Evolutionary conservation across 2,888 invertebrate species (phyloP).

Genomic region (Synanthedon vespiformis): DNA sequence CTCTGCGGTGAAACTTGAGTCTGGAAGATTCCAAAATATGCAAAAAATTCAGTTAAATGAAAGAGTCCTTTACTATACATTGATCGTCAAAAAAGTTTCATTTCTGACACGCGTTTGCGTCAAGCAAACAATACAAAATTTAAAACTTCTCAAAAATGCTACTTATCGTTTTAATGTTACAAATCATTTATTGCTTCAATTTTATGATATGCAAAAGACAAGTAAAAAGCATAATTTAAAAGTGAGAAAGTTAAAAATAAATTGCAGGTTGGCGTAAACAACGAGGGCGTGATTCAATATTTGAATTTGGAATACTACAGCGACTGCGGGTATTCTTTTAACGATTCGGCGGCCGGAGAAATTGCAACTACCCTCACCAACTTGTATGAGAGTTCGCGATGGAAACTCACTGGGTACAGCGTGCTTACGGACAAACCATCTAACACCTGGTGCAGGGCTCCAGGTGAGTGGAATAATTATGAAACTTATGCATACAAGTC

Average conservation of each 20-base stretch:
- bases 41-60: no score
- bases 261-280: slow-evolving; percentile 65
- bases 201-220: no score
- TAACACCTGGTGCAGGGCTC: slow-evolving; percentile 77
- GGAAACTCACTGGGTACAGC: slow-evolving; percentile 55
- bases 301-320: slow-evolving; percentile 51
- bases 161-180: no score
- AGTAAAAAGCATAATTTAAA: neutral
- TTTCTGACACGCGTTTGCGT: no score
- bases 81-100: no score
- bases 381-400: slow-evolving; percentile 66
- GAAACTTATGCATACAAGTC: no score
- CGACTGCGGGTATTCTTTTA: slow-evolving; percentile 44
- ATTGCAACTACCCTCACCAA: slow-evolving; percentile 33
- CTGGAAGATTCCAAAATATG: no score
- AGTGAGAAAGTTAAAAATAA: neutral
- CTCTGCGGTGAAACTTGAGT: no score
- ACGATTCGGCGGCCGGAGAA: slow-evolving; percentile 34
- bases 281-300: slow-evolving; percentile 68
- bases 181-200: no score
- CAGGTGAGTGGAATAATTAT: slow-evolving; percentile 59
- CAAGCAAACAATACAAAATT: no score
- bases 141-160: no score
- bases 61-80: no score
- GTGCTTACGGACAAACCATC: slow-evolving; percentile 75